phyloP scores from a whole-genome alignment of 1,140 invertebrate species.

The Zaprionus nigranus region DNA sequence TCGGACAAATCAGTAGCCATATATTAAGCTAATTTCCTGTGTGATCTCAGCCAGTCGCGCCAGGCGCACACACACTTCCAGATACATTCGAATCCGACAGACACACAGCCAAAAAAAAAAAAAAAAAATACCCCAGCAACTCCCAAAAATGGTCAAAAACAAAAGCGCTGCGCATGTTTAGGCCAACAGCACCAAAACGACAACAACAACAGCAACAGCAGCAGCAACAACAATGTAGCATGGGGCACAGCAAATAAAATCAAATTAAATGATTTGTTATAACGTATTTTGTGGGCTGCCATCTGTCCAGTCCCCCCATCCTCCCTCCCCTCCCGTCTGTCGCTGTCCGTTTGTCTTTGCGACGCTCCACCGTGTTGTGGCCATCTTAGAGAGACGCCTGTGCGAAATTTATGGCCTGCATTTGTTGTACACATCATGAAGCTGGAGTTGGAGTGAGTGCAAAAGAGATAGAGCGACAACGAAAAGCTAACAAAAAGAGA shows the following conservation, averaged over 20 bases:
- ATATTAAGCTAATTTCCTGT: constrained; percentile 69
- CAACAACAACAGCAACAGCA: constrained; percentile 37
- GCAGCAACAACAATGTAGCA: constrained; percentile 39
- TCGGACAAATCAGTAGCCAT: constrained; percentile 47
- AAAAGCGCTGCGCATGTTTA: constrained; percentile 55
- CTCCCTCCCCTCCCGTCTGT: neutral
- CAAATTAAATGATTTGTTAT: constrained; percentile 59
- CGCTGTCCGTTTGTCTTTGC: neutral
- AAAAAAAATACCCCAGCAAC: constrained; percentile 46
- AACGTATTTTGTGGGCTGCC: constrained; percentile 39
- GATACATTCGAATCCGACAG: constrained; percentile 42
- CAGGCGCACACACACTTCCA: neutral
- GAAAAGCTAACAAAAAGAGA: neutral
- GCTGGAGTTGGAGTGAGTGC: constrained; percentile 8
- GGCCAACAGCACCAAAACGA: constrained; percentile 36
- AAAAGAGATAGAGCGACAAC: neutral
- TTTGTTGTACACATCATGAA: constrained; percentile 50
- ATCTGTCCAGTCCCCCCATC: neutral
- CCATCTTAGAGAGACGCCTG: constrained; percentile 47
- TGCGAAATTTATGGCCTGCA: constrained; percentile 56
- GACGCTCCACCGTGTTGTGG: constrained; percentile 18
- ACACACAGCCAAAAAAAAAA: constrained; percentile 35
- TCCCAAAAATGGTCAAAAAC: constrained; percentile 71
- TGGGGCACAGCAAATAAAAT: constrained; percentile 48
- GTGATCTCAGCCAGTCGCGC: constrained; percentile 57